phyloP scores from a whole-genome alignment of 2,113 vertebrate species.

The mouse (Mus musculus) region DNA sequence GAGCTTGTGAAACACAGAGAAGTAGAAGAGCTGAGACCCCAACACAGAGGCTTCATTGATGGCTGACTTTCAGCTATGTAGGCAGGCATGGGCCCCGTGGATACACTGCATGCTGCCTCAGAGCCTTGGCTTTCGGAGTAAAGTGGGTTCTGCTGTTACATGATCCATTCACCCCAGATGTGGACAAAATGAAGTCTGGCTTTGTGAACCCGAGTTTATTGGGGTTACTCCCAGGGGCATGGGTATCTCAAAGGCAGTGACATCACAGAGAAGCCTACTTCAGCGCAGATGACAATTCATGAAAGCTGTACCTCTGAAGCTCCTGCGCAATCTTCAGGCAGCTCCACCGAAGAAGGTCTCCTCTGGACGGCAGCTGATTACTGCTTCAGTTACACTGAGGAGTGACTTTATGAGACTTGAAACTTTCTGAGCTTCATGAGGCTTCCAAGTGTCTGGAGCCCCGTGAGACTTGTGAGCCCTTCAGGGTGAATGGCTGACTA shows the following conservation, averaged over 20 bases:
- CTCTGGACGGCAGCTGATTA: neutral
- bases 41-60: neutral
- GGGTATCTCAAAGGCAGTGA: neutral
- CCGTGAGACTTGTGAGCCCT: neutral
- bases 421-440: neutral
- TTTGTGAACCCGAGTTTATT: neutral
- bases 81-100: neutral
- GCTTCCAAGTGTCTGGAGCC: neutral
- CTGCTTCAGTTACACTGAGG: neutral
- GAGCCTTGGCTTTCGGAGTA: neutral
- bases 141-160: neutral
- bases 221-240: neutral
- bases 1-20: neutral
- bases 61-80: neutral
- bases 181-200: neutral
- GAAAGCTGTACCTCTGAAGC: neutral
- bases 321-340: neutral
- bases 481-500: neutral
- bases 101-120: neutral
- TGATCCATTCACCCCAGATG: neutral
- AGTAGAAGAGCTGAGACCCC: neutral
- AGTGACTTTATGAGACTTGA: neutral
- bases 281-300: neutral
- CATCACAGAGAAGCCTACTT: neutral
- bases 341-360: neutral